Conservation (phyloP, 2,888 invertebrate genomes). For the Dione vanillae region DNA sequence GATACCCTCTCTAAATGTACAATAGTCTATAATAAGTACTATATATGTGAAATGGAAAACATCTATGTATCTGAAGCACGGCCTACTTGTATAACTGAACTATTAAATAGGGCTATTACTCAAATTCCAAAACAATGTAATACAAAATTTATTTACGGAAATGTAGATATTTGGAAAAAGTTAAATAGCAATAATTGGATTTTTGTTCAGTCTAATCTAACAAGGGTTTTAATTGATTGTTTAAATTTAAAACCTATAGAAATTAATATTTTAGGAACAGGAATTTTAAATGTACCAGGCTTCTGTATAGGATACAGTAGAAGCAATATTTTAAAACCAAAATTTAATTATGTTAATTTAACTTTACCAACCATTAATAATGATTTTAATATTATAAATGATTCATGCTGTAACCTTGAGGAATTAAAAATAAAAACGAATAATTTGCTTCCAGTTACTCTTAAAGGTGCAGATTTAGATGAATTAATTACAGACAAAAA, state of each 20-base stretch:
- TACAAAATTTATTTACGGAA: slow-evolving; percentile 25
- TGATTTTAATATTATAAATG: no score
- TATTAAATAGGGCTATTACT: slow-evolving; percentile 27
- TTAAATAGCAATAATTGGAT: neutral
- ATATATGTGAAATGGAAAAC: slow-evolving; percentile 30
- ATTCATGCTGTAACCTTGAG: no score
- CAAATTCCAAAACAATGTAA: slow-evolving; percentile 22
- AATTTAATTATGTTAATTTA: no score
- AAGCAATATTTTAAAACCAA: neutral
- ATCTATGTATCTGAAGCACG: slow-evolving; percentile 22
- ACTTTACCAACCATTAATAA: no score
- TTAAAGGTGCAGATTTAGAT: no score
- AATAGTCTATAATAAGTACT: neutral
- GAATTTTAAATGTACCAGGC: neutral
- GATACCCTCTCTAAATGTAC: neutral
- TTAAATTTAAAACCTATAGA: neutral
- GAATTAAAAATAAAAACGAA: no score
- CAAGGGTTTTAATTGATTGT: neutral
- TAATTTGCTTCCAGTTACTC: no score
- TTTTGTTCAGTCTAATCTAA: neutral
- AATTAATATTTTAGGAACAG: neutral
- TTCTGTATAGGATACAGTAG: neutral
- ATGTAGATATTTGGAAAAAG: neutral
- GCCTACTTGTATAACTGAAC: slow-evolving; percentile 36
- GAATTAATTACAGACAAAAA: no score